phyloP scores from a whole-genome alignment of 2,113 vertebrate genomes.

The Saccopteryx bilineata region DNA sequence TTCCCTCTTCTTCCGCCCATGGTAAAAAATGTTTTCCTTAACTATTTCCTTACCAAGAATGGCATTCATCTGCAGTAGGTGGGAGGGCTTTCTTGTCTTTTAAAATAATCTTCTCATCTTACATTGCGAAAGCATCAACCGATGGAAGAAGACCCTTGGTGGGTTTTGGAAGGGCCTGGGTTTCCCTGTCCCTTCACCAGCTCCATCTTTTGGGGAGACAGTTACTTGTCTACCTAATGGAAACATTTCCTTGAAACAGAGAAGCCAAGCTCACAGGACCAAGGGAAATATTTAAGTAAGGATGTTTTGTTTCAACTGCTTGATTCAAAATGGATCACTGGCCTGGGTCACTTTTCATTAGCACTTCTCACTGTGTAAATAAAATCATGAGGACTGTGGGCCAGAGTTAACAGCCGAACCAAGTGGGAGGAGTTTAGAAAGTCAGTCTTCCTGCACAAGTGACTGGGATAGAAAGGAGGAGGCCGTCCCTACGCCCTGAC shows the following conservation, averaged over 20 bases:
- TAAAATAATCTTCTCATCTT: not conserved
- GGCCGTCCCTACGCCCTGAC: not conserved
- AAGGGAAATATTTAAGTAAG: not conserved
- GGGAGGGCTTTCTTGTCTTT: not conserved
- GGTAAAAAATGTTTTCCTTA: conserved; percentile 67
- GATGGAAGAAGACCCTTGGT: not conserved
- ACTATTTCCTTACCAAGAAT: conserved; percentile 72
- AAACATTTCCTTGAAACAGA: conserved; percentile 51
- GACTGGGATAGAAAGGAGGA: not conserved
- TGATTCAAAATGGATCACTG: not conserved
- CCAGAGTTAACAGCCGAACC: not conserved
- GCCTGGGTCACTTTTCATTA: not conserved
- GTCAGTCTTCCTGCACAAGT: not conserved
- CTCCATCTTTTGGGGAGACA: conserved; percentile 47
- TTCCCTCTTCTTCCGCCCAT: conserved; percentile 78
- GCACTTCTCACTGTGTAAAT: not conserved
- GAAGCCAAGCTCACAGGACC: not conserved
- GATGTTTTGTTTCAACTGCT: not conserved
- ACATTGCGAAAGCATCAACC: not conserved
- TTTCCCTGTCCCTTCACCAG: not conserved
- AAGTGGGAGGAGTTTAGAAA: not conserved
- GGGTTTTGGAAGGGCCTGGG: conserved; percentile 43
- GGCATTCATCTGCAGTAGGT: not conserved
- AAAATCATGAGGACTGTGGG: not conserved
- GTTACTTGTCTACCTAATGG: not conserved